Conservation (phyloP, 2,888 invertebrate genomes). For the Erpobdella octoculata region DNA sequence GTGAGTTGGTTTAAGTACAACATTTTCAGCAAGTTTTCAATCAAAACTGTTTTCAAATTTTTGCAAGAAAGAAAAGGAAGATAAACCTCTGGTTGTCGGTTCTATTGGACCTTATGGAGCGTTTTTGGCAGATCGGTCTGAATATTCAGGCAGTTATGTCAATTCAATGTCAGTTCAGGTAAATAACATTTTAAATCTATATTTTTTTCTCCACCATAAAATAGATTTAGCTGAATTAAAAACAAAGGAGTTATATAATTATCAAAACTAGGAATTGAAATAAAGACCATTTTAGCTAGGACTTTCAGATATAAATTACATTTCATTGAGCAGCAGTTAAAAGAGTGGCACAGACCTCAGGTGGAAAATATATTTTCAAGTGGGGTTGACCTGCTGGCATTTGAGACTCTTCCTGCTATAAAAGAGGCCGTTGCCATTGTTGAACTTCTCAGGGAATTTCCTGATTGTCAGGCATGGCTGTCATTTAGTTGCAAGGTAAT, state of each 20-base stretch:
- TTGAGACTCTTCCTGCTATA: conserved; percentile 84
- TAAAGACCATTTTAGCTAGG: background rate
- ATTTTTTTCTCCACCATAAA: background rate
- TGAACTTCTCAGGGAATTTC: conserved; percentile 62
- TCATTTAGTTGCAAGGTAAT: conserved; percentile 75
- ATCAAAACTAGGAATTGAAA: background rate
- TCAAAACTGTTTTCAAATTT: background rate
- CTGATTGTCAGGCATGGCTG: conserved; percentile 61
- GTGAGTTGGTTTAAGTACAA: background rate
- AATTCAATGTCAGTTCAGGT: conserved; percentile 42
- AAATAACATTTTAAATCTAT: background rate
- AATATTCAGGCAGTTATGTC: conserved; percentile 71
- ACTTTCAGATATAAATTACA: background rate
- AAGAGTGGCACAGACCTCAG: conserved; percentile 75
- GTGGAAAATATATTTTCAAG: conserved; percentile 70
- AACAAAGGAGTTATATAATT: background rate
- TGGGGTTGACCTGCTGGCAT: conserved; percentile 74
- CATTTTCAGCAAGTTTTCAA: conserved; percentile 5
- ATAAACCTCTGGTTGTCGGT: conserved; percentile 61
- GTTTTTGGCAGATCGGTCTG: conserved; percentile 78
- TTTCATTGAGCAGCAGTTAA: conserved; percentile 54
- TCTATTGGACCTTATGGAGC: conserved; percentile 90
- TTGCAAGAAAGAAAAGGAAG: background rate
- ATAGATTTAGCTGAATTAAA: background rate
- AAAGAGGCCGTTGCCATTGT: conserved; percentile 75